Evolutionary conservation across 2,797 vertebrate genomes (phyloP), one percentile per base, ranked within the genome.

Genomic region (Onychomys torridus): DNA sequence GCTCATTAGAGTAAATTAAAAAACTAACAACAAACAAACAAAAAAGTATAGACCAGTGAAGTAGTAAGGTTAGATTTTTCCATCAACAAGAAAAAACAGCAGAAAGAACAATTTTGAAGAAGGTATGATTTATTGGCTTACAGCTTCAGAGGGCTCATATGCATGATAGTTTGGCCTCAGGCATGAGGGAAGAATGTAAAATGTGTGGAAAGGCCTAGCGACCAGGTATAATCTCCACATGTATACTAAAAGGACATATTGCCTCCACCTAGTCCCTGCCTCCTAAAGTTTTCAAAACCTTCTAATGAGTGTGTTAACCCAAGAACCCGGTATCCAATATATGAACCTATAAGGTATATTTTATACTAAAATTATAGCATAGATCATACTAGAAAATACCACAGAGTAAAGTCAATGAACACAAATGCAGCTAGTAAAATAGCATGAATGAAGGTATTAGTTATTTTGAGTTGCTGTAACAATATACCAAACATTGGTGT

Each of bases 101-200:
- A n/a, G 19, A 65, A 10, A 46, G 9, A 65, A 46, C 61, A 84
- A 69, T 5, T 67, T 49, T 52, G 27, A 86, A 77, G 5, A 11
- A 40, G 14, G 25, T 37, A 55, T n/a, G n/a, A 69, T 57, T 90
- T 34, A 52, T 40, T 55, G 27, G 4, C 6, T 81, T 19, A 32
- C 11, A 3, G 10, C 40, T 37, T 69, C 61, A 55, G 4, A 61
- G 32, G 0, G 13, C 25, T 78, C 40, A n/a, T 0, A 25, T 11
- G 4, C 8, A 11, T 63, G 21, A 1, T n/a, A 23, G 43, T 6
- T 49, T 78, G 23, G 2, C 21, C 2, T 2, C 6, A 65, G 3
- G 71, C 6, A 61, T 23, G 49, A 6, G 5, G 32, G 23, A 14
- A 63, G 23, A 85, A 85, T 49, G 6, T 85, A 25, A 67, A 49